phyloP scores from a whole-genome alignment of 1,140 invertebrate species.

The Luehdorfia chinensis region DNA sequence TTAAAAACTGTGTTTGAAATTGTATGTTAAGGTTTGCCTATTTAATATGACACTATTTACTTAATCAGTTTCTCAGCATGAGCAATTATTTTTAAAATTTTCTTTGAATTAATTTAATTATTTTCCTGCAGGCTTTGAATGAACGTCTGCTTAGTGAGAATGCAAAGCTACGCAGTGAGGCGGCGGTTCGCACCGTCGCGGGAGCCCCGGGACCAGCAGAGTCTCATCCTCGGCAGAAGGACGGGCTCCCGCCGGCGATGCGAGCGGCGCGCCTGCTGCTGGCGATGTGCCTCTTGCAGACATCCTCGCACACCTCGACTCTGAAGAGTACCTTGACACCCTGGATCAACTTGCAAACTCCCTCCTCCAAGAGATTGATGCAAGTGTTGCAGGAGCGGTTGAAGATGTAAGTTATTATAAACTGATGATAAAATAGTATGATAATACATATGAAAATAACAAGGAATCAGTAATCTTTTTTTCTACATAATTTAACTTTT shows the following conservation, averaged over 20 bases:
- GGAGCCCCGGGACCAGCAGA: slow-evolving; percentile 85
- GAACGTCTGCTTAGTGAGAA: slow-evolving; percentile 82
- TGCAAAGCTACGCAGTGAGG: slow-evolving; percentile 76
- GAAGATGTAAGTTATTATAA: slow-evolving; percentile 77
- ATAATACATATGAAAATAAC: no score
- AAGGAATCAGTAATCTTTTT: no score
- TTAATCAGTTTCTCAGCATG: no score
- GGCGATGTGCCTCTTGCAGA: slow-evolving; percentile 87
- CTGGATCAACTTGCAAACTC: slow-evolving; percentile 88
- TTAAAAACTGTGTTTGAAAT: no score
- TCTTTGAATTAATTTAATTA: no score
- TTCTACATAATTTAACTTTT: slow-evolving; percentile 2
- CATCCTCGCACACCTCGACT: slow-evolving; percentile 83
- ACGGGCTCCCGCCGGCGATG: slow-evolving; percentile 80
- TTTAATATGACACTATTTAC: no score
- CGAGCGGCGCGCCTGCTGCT: slow-evolving; percentile 82
- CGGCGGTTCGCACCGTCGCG: slow-evolving; percentile 73
- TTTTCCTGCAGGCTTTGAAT: slow-evolving; percentile 77
- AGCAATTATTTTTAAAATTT: no score
- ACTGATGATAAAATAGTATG: no score
- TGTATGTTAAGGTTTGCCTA: no score
- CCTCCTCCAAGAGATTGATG: slow-evolving; percentile 87
- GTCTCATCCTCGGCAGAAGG: slow-evolving; percentile 92
- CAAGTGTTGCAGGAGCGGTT: slow-evolving; percentile 83
- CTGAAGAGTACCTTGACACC: slow-evolving; percentile 81